Conservation (phyloP, 2,113 vertebrate species). For the Circaetus gallicus region DNA sequence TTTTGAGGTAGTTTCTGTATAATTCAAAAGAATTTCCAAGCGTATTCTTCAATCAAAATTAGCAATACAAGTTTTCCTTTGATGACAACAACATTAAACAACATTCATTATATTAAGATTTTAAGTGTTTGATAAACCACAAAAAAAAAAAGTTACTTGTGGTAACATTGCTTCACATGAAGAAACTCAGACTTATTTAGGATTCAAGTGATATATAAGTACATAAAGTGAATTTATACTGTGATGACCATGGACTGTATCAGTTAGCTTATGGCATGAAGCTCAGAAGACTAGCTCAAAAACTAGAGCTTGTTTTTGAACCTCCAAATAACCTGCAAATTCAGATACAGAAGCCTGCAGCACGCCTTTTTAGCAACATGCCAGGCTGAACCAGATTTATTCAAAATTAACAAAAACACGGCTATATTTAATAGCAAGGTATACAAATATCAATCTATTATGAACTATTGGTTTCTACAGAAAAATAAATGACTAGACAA, state of each 20-base stretch:
- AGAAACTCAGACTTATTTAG: not conserved
- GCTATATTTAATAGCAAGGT: not conserved
- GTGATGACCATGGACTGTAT: not conserved
- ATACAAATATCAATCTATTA: not conserved
- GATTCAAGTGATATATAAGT: not conserved
- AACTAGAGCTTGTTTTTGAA: not conserved
- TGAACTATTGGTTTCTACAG: not conserved
- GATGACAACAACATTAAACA: not conserved
- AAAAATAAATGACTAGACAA: not conserved
- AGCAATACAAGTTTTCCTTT: not conserved
- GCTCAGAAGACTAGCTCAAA: not conserved
- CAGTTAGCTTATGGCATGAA: not conserved
- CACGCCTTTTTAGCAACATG: not conserved
- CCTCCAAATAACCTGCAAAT: not conserved
- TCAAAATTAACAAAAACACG: not conserved
- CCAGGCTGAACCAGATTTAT: not conserved
- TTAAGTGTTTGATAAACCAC: not conserved
- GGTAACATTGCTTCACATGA: not conserved
- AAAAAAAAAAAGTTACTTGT: not conserved
- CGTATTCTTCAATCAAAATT: not conserved
- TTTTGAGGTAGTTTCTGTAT: conserved; percentile 14
- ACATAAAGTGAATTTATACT: not conserved
- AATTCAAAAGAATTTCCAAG: not conserved
- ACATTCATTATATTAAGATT: not conserved
- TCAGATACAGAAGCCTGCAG: not conserved